phyloP scores from a whole-genome alignment of 2,113 vertebrate genomes.

The Protomyctophum bolini region DNA sequence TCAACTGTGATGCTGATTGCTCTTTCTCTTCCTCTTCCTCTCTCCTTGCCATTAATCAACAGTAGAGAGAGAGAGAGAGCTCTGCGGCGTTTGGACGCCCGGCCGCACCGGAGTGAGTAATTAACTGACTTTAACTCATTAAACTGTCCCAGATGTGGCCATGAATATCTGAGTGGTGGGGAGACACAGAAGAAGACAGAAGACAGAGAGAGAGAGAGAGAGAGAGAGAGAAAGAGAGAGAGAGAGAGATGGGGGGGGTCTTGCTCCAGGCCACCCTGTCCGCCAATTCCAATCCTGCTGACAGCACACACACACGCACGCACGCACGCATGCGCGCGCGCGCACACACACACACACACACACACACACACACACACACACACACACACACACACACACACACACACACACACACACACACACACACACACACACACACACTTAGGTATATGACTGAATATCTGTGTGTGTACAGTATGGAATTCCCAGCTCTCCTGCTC shows the following conservation, averaged over 20 bases:
- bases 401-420: too few relatives aligned
- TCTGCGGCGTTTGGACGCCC: slow-evolving; percentile 66
- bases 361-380: too few relatives aligned
- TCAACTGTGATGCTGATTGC: slow-evolving; percentile 49
- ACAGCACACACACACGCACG: slow-evolving; percentile 14
- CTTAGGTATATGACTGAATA: background rate
- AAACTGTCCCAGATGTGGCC: slow-evolving; percentile 81
- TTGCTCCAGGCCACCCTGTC: slow-evolving; percentile 26
- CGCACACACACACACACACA: too few relatives aligned
- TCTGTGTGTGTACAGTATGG: slow-evolving; percentile 7
- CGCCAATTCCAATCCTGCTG: slow-evolving; percentile 25
- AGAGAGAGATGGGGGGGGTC: background rate
- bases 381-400: too few relatives aligned
- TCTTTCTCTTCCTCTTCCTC: slow-evolving; percentile 55
- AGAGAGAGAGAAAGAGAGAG: slow-evolving; percentile 17
- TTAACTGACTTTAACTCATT: slow-evolving; percentile 83
- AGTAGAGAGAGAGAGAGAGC: slow-evolving; percentile 45
- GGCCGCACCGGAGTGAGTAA: slow-evolving; percentile 77
- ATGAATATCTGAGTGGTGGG: slow-evolving; percentile 69
- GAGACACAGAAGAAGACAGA: slow-evolving; percentile 39
- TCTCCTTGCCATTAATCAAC: slow-evolving; percentile 70
- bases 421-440: too few relatives aligned
- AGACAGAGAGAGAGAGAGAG: slow-evolving; percentile 14
- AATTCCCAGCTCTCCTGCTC: slow-evolving; percentile 10
- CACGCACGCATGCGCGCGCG: too few relatives aligned